Conservation (phyloP, 2,797 vertebrate species). For the Apodemus agrarius region DNA sequence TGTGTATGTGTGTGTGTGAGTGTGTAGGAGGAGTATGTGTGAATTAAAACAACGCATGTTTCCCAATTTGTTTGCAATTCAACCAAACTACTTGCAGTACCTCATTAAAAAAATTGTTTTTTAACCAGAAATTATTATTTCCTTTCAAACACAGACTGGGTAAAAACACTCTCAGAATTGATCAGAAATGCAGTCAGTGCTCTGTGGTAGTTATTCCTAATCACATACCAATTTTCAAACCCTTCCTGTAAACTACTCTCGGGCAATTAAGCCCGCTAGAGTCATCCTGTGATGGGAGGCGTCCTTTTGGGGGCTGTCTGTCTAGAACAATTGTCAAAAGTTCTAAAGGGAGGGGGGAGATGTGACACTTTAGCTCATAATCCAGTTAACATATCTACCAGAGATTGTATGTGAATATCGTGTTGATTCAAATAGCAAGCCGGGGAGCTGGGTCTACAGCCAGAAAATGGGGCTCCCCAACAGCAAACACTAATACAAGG, state of each 20-base stretch:
- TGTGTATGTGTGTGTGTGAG: not conserved
- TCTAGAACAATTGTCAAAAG: not conserved
- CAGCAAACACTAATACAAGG: not conserved
- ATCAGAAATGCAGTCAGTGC: not conserved
- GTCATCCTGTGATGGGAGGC: not conserved
- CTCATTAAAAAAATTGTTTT: constrained; percentile 54
- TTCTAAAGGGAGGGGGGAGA: not conserved
- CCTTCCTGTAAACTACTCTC: constrained; percentile 44
- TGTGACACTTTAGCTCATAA: constrained; percentile 48
- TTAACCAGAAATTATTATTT: constrained; percentile 50
- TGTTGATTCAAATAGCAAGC: not conserved
- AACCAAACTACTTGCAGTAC: constrained; percentile 43
- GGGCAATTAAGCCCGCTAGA: not conserved
- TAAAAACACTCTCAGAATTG: constrained; percentile 40
- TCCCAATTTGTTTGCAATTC: constrained; percentile 38
- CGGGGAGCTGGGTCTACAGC: constrained; percentile 1
- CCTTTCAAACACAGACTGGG: constrained; percentile 47
- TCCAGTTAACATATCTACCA: constrained; percentile 35
- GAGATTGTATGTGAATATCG: not conserved
- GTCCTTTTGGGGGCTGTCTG: constrained; percentile 17
- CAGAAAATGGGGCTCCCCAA: constrained; percentile 13
- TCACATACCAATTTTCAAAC: constrained; percentile 32
- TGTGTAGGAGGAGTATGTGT: not conserved
- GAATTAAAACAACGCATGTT: constrained; percentile 47
- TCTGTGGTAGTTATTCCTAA: not conserved